Conservation (phyloP, 2,888 invertebrate genomes). For the Danaus chrysippus region DNA sequence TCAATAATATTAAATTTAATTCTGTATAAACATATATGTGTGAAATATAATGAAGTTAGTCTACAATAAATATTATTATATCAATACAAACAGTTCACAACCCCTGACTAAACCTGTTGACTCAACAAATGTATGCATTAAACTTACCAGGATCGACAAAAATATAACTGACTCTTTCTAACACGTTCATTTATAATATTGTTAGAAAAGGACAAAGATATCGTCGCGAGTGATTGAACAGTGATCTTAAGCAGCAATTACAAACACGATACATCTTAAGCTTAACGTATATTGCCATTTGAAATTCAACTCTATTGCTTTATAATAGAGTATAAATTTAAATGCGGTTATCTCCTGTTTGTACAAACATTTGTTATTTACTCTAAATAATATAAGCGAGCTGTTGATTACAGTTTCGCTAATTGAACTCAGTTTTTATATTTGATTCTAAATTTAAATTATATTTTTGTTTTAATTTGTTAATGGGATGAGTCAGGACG, state of each 20-base stretch:
- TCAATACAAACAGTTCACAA: constrained; percentile 47
- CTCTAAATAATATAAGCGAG: not conserved
- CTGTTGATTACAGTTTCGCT: constrained; percentile 7
- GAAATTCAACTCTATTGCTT: constrained; percentile 38
- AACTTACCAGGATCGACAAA: constrained; percentile 40
- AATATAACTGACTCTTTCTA: constrained; percentile 48
- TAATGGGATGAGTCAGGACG: constrained; percentile 68
- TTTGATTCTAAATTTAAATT: constrained; percentile 29
- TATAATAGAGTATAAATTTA: constrained; percentile 29
- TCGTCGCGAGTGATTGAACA: constrained; percentile 48
- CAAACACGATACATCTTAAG: constrained; percentile 29
- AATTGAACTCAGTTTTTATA: too few species aligned
- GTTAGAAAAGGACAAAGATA: constrained; percentile 43
- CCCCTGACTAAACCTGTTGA: constrained; percentile 67
- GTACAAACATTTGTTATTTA: not conserved
- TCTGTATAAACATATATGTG: not conserved
- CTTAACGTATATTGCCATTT: constrained; percentile 19
- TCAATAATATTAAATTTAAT: not conserved
- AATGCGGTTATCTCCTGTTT: not conserved
- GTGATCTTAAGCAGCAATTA: constrained; percentile 39
- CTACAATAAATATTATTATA: constrained; percentile 12
- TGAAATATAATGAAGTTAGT: not conserved
- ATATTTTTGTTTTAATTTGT: constrained; percentile 60
- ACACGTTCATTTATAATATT: constrained; percentile 28
- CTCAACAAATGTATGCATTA: constrained; percentile 64